Percentiles rank a stretch among this genome's conserved stretches.
Conservation (phyloP, 2,888 invertebrate genomes). For the Hypomecis atomaria region DNA sequence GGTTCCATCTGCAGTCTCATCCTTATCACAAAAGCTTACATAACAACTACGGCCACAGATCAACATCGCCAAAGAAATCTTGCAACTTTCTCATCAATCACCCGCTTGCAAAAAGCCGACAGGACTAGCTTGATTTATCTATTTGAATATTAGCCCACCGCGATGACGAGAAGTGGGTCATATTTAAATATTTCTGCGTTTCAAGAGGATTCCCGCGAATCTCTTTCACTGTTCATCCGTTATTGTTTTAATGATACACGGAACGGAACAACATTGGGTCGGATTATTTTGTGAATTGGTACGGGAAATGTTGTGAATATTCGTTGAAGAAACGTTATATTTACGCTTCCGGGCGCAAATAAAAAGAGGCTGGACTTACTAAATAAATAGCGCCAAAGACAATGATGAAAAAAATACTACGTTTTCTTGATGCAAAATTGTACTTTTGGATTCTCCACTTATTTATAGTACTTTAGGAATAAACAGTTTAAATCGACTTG, state of each 20-base stretch:
- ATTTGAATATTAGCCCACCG: conserved; percentile 74
- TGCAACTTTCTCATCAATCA: conserved; percentile 72
- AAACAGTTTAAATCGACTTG: too few relatives aligned
- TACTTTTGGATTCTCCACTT: too few relatives aligned
- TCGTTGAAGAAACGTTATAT: neutral
- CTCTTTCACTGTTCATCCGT: conserved; percentile 16
- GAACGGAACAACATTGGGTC: conserved; percentile 7
- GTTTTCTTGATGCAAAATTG: too few relatives aligned
- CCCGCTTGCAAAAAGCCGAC: conserved; percentile 67
- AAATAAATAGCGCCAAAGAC: too few relatives aligned
- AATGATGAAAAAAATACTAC: too few relatives aligned
- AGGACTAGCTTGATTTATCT: conserved; percentile 75
- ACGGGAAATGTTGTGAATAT: neutral
- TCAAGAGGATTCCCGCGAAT: conserved; percentile 27
- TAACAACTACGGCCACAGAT: conserved; percentile 54
- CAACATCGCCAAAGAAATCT: conserved; percentile 62
- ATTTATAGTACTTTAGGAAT: too few relatives aligned
- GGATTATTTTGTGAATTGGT: conserved; percentile 11
- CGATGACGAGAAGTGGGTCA: conserved; percentile 55
- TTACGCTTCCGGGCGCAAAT: too few relatives aligned
- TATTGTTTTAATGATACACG: conserved; percentile 24
- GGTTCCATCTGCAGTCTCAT: conserved; percentile 55
- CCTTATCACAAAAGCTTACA: conserved; percentile 61
- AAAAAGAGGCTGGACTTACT: too few relatives aligned
- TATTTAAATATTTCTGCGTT: conserved; percentile 46